Evolutionary conservation across 2,888 invertebrate genomes (phyloP).

Genomic region (Tridacna gigas): DNA sequence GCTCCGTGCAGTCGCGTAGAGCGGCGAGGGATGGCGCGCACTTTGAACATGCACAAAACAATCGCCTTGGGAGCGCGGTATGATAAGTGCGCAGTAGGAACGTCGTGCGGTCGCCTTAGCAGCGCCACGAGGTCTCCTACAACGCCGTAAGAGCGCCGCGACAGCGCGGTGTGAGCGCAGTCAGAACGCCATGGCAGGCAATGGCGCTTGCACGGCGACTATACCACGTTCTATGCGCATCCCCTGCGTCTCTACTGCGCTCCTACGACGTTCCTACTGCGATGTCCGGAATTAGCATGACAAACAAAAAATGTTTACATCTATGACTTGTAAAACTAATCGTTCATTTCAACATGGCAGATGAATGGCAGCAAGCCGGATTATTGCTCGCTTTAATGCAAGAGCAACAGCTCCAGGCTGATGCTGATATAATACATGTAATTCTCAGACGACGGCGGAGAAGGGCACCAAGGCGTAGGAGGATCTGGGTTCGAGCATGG

Average conservation of each 20-base stretch:
- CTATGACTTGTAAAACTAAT: not conserved
- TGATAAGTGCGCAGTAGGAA: not conserved
- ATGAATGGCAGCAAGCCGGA: constrained; percentile 10
- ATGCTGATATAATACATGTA: constrained; percentile 9
- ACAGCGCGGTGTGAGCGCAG: not conserved
- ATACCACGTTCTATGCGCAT: no score
- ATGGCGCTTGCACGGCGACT: not conserved
- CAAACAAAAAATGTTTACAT: not conserved
- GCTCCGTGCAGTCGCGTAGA: not conserved
- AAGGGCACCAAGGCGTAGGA: no score
- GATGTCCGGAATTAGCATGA: not conserved
- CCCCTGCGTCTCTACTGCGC: no score
- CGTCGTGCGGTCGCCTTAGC: not conserved
- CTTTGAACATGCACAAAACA: not conserved
- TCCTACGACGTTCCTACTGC: no score
- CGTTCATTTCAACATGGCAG: not conserved
- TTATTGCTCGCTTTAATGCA: constrained; percentile 11
- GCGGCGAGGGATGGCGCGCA: no score
- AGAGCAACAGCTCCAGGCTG: no score
- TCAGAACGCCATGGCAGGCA: not conserved
- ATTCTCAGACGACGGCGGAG: not conserved
- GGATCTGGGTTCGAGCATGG: not conserved
- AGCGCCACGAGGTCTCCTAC: no score
- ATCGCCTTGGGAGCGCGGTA: not conserved
- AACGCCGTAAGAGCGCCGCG: not conserved